Evolutionary conservation across 2,888 invertebrate species (phyloP), one percentile per base, ranked within the genome.

Genomic region (Pseudeuparius sepicola): DNA sequence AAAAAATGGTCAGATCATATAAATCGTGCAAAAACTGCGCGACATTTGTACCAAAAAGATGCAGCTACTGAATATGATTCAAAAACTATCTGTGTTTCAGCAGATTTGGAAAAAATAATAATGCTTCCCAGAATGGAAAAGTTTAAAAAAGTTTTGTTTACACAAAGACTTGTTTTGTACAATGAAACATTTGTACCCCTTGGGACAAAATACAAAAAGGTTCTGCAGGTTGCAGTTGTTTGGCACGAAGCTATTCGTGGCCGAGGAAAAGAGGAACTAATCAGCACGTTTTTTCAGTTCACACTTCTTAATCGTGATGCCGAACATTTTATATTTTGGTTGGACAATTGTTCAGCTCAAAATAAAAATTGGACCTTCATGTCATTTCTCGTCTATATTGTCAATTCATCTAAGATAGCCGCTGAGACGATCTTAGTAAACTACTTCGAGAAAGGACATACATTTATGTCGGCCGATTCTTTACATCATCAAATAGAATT

Each of bases 361-460:
- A 42, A 42, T 28, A 44, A 42, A 27, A 42, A 42, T 23, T 42
- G 37, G 38, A 11, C 14, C 25, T 29, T 42, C 11, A 36, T 42
- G 33, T 17, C 27, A 7, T 44, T 30, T 26, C 36, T 42, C 10
- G 29, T 41, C 7, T 36, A 39, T 34, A 14, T 42, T 7, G 26
- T 43, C 14, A 43, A 43, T 38, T 41, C 30, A 10, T 28, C 18
- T 14, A 36, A 37, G 24, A 29, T 33, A 24, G 25, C 33, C 18
- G 20, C 31, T 30, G 24, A 24, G 28, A 15, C 12, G 24, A 13
- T 31, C 13, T 34, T 43, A 4, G 29, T 46, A n/a, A 17, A 32
- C 31, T 39, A 43, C 31, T 41, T 41, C 33, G 41, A 39, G 26
- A 38, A 38, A 35, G 43, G 43, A 6, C 41, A 42, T 25, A 37